Evolutionary conservation across 2,113 vertebrate species (phyloP), one percentile per base, ranked within the genome.

Genomic region (Plotosus lineatus): DNA sequence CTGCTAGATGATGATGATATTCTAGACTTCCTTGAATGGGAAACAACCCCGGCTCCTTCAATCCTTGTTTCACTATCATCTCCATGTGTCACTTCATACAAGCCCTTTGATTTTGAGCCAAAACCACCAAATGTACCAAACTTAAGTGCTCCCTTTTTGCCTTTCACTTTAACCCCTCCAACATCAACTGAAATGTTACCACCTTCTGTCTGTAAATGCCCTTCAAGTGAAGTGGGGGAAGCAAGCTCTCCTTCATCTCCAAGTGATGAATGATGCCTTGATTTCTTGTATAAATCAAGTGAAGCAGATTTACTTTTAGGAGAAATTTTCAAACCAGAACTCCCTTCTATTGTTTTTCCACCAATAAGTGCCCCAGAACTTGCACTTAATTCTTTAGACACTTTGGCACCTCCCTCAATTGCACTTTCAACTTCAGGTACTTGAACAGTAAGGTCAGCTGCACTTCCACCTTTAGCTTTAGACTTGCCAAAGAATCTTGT

Each of bases 81-180:
- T 5, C 92, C 95, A 4, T 94, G 92, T 0, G 96, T 93, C 69
- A 98, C 96, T 92, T 99, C 96, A 80, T 98, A 98, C 36, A 94
- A 95, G 14, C 96, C 97, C 89, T 97, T 98, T 69, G 92, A 94
- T 88, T 95, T 97, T 48, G 97, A 93, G 71, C 96, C 95, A 78
- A 99, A 93, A 3, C 97, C 97, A 69, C 96, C 97, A 74, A 99
- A 97, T 8, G 97, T 99, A 58, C 96, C 96, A 76, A 99, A 99
- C 84, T 99, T 99, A 74, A 95, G 83, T 81, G 95, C 95, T 68
- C 92, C 90, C 1, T 92, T 94, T 78, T 95, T 95, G 60, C 91
- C 92, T 78, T 94, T 95, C 0, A 71, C 88, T 53, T 92, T 92
- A 0, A 89, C 89, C 36, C 87, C 92, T 78, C 87, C 92, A 12